Evolutionary conservation across 2,797 vertebrate species (phyloP), one percentile per base, ranked within the genome.

Genomic region (Lindbergichthys nudifrons): DNA sequence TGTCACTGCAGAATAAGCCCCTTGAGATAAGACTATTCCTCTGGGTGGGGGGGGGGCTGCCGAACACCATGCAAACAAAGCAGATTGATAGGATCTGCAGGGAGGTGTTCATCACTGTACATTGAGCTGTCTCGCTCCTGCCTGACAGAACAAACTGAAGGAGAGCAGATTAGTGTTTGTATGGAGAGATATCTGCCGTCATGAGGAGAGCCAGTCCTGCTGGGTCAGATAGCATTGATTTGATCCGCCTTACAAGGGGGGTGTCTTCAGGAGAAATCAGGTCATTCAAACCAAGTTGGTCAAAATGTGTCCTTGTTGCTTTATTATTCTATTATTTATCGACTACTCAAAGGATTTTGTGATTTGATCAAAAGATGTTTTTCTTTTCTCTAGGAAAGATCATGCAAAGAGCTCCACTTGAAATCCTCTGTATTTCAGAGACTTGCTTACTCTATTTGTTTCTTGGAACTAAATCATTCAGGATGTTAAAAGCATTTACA

Each of bases 11-110:
- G 75, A 85, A 70, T 84, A 84, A 86, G 84, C 45, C 71, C 77
- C 72, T 15, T 3, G 47, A 89, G 85, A 87, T 87, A 62, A 85
- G 82, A 80, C 57, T 76, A 75, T 75, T 81, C 72, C 86, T 83
- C 64, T 32, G 79, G 72, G 77, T 64, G 62, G 32, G 32, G 32
- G 30, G 32, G 32, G 32, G 32, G 32, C 71, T 18, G 23, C 47
- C 48, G 36, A 71, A 67, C 71, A 36, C 36, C 36, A 16, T 21
- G 67, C 76, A 70, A 75, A 83, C 79, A 78, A 71, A 89, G 78
- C 42, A 12, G 79, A 75, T 48, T 79, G 84, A 87, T 84, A 47
- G 67, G 64, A 80, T 85, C 79, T 81, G 79, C 60, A 15, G 66
- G 68, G 77, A 84, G 72, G 83, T 70, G 78, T 86, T 86, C 72